phyloP scores from a whole-genome alignment of 2,797 vertebrate species.

The Mus minutoides region DNA sequence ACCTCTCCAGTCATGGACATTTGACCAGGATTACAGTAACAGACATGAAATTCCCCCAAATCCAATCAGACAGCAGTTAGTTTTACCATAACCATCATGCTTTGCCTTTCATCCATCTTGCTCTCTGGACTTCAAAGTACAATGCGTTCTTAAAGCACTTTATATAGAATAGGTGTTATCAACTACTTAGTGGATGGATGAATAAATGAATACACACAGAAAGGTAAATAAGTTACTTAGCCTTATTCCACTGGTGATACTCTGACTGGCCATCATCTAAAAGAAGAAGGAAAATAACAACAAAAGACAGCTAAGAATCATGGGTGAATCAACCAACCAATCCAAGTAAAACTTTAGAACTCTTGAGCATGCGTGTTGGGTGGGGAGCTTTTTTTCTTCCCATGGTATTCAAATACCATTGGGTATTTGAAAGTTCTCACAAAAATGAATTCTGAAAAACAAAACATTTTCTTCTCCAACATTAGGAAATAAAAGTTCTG shows the following conservation, averaged over 20 bases:
- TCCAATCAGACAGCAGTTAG: background rate
- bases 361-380: conserved; percentile 25
- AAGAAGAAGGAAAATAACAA: background rate
- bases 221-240: background rate
- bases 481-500: conserved; percentile 71
- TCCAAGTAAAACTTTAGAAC: conserved; percentile 6
- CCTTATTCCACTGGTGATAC: background rate
- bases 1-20: background rate
- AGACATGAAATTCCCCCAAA: background rate
- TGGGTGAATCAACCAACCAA: background rate
- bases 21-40: background rate
- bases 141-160: background rate
- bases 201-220: conserved; percentile 45
- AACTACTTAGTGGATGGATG: background rate
- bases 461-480: conserved; percentile 66
- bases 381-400: conserved; percentile 49
- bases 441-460: conserved; percentile 65
- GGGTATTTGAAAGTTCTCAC: conserved; percentile 50
- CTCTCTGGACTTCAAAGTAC: background rate
- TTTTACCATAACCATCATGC: background rate
- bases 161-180: conserved; percentile 21
- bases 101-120: conserved; percentile 27
- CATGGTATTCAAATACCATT: conserved; percentile 43
- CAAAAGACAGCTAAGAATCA: conserved; percentile 28
- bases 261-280: conserved; percentile 7